Percentiles rank a stretch among this genome's conserved stretches.
These are phyloP conservation scores for Aplochiton taeniatus DNA, from an alignment of 2,797 vertebrate genomes.

Conservation along the genomic window DNA sequence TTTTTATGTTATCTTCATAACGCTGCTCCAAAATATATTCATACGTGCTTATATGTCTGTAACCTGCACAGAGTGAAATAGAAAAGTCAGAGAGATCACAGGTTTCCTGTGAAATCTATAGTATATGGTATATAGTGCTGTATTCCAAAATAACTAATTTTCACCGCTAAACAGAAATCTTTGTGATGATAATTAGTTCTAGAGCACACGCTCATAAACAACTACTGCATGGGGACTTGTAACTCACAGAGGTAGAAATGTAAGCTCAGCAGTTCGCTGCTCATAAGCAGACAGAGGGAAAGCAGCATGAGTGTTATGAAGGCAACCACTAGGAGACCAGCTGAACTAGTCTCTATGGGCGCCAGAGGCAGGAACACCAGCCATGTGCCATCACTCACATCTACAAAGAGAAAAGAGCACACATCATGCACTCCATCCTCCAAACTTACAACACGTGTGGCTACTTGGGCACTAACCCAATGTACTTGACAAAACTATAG, in stretches of 20 bases:
- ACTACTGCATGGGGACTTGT: background rate
- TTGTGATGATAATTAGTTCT: background rate
- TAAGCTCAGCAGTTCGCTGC: slow-evolving; percentile 77
- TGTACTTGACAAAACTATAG: too few relatives aligned
- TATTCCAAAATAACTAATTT: background rate
- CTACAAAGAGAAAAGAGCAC: background rate
- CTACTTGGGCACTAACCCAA: too few relatives aligned
- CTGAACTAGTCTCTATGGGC: slow-evolving; percentile 62
- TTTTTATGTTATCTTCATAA: slow-evolving; percentile 37
- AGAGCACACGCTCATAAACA: background rate
- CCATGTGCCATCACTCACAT: slow-evolving; percentile 68
- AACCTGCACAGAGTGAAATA: slow-evolving; percentile 54
- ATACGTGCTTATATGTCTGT: slow-evolving; percentile 75
- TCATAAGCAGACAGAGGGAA: slow-evolving; percentile 62
- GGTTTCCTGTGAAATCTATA: background rate
- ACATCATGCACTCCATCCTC: too few relatives aligned
- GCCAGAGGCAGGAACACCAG: slow-evolving; percentile 77
- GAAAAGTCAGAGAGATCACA: background rate
- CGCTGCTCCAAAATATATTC: slow-evolving; percentile 70
- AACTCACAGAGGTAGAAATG: slow-evolving; percentile 81
- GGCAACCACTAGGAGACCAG: slow-evolving; percentile 62
- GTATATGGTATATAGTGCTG: too few relatives aligned
- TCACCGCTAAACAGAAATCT: too few relatives aligned
- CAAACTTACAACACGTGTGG: too few relatives aligned
- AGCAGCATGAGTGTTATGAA: slow-evolving; percentile 65